Percentiles rank a stretch among this genome's conserved stretches.
phyloP scores from a whole-genome alignment of 1,140 invertebrate species.

The Pollicipes pollicipes region DNA sequence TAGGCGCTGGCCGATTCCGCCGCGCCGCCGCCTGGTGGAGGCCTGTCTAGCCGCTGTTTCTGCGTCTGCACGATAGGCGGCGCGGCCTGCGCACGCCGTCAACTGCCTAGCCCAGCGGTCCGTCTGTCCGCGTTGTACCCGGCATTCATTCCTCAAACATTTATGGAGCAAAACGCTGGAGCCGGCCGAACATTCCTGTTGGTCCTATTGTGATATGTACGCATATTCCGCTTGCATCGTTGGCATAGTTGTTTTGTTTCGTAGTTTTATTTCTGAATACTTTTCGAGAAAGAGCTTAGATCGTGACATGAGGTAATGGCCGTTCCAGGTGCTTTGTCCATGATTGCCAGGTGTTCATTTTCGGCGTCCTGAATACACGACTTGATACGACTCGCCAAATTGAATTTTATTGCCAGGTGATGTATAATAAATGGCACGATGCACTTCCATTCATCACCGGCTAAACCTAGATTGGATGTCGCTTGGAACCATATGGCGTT shows the following conservation, averaged over 20 bases:
- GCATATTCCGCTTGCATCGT: not conserved
- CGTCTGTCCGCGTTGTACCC: too few species aligned
- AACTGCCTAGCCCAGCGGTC: too few species aligned
- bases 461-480: too few species aligned
- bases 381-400: not conserved
- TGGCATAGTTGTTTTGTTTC: not conserved
- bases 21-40: not conserved
- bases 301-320: not conserved
- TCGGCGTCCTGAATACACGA: not conserved
- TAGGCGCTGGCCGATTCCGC: not conserved
- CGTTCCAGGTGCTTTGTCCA: not conserved
- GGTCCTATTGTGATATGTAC: not conserved
- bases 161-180: not conserved
- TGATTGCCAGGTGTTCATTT: not conserved
- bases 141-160: not conserved
- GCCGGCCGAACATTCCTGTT: not conserved
- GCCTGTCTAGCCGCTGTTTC: not conserved
- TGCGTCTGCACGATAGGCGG: not conserved
- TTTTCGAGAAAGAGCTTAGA: not conserved
- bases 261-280: not conserved
- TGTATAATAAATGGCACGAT: too few species aligned
- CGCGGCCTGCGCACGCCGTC: too few species aligned
- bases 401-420: too few species aligned
- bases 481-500: too few species aligned
- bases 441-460: too few species aligned